Conservation (phyloP, 2,797 vertebrate species). For the Toxotes lorentzi region DNA sequence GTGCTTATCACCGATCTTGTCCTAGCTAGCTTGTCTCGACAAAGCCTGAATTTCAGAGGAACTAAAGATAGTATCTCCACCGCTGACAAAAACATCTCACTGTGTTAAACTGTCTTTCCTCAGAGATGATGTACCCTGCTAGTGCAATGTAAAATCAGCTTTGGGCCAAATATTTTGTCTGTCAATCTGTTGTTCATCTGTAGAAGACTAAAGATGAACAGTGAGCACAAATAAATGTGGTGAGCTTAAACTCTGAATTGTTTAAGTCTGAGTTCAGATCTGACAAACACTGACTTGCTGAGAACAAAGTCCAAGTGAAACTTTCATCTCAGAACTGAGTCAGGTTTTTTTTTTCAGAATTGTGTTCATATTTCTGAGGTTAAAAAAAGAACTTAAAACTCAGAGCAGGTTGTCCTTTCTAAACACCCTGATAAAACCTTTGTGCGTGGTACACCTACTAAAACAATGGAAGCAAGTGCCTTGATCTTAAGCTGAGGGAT, state of each 20-base stretch:
- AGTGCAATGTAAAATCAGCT: neutral
- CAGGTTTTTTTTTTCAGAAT: no score
- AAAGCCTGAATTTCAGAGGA: neutral
- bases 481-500: conserved; percentile 42
- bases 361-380: no score
- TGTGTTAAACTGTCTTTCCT: neutral
- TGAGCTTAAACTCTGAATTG: neutral
- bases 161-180: neutral
- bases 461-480: conserved; percentile 37
- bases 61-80: no score
- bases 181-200: neutral
- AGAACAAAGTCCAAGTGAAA: no score
- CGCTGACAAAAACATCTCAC: neutral
- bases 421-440: neutral
- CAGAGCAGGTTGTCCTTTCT: neutral
- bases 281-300: neutral
- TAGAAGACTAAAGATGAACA: neutral
- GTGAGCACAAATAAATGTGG: neutral
- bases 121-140: neutral
- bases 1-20: neutral
- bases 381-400: no score
- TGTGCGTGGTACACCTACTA: neutral
- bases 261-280: neutral
- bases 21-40: neutral
- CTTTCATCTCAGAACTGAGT: no score